Evolutionary conservation across 2,888 invertebrate species (phyloP).

Genomic region (Aleiodes leptofemur): DNA sequence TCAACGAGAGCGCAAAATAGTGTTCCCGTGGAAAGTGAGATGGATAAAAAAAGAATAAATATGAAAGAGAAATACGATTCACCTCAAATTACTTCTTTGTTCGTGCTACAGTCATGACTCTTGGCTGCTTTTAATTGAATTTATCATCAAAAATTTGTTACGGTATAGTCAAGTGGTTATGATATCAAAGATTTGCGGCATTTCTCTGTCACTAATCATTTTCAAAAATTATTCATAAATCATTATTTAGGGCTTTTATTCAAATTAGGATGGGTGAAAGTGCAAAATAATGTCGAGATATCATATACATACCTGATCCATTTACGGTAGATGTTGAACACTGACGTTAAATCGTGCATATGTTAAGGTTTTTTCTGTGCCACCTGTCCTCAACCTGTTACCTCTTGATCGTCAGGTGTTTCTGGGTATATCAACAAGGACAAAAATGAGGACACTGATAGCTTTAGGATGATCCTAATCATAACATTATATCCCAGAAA

Average conservation of each 20-base stretch:
- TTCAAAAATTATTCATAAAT: not conserved
- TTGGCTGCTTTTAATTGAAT: not conserved
- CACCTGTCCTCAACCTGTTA: constrained; percentile 40
- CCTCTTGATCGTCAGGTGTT: constrained; percentile 43
- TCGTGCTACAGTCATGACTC: not conserved
- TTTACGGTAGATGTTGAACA: constrained; percentile 4
- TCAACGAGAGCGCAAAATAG: constrained; percentile 19
- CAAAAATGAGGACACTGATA: constrained; percentile 44
- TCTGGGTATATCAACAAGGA: constrained; percentile 29
- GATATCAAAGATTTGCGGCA: constrained; percentile 1
- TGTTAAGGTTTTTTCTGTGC: constrained; percentile 10
- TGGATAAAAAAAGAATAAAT: constrained; percentile 16
- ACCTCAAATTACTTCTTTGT: constrained; percentile 33
- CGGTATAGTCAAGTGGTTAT: too few relatives aligned
- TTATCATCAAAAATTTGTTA: not conserved
- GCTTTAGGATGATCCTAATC: constrained; percentile 38
- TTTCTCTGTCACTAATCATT: not conserved
- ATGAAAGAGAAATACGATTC: constrained; percentile 8
- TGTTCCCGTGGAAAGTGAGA: constrained; percentile 22
- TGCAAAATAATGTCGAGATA: not conserved
- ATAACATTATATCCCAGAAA: constrained; percentile 6
- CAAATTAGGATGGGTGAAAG: not conserved
- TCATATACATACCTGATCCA: constrained; percentile 5
- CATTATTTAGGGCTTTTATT: not conserved
- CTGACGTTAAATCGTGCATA: constrained; percentile 14